Evolutionary conservation across 2,113 vertebrate genomes (phyloP).

Genomic region (Mirza zaza): DNA sequence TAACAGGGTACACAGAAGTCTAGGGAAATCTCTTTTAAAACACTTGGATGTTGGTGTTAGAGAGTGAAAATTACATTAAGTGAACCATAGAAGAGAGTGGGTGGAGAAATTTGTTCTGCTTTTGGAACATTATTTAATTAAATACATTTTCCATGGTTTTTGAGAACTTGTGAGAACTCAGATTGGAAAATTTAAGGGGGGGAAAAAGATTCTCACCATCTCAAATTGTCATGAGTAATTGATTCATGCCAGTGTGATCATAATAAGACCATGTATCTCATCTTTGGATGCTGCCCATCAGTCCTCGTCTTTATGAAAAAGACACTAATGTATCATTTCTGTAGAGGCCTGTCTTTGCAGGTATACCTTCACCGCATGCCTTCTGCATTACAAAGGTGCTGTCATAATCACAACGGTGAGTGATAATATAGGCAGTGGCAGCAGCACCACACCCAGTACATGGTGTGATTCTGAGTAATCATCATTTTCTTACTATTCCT

Average conservation of each 20-base stretch:
- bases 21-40: slow-evolving; percentile 37
- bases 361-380: not conserved
- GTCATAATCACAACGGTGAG: not conserved
- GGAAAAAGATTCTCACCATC: slow-evolving; percentile 82
- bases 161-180: slow-evolving; percentile 82
- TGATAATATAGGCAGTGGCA: not conserved
- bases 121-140: slow-evolving; percentile 81
- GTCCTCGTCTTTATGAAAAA: slow-evolving; percentile 68
- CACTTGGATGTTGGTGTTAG: slow-evolving; percentile 53
- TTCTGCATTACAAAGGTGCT: not conserved
- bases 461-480: not conserved
- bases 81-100: slow-evolving; percentile 67
- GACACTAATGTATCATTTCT: slow-evolving; percentile 21
- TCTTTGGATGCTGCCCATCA: slow-evolving; percentile 80
- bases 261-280: slow-evolving; percentile 76
- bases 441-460: not conserved
- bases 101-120: slow-evolving; percentile 78
- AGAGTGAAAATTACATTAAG: slow-evolving; percentile 65
- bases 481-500: not conserved
- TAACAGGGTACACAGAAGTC: not conserved
- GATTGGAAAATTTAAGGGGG: slow-evolving; percentile 83
- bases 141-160: slow-evolving; percentile 79
- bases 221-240: slow-evolving; percentile 86
- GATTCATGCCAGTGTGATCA: slow-evolving; percentile 83
- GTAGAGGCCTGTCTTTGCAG: not conserved